These are phyloP conservation scores for Heptranchias perlo DNA, from an alignment of 2,113 vertebrate genomes.

Conservation along the genomic window DNA sequence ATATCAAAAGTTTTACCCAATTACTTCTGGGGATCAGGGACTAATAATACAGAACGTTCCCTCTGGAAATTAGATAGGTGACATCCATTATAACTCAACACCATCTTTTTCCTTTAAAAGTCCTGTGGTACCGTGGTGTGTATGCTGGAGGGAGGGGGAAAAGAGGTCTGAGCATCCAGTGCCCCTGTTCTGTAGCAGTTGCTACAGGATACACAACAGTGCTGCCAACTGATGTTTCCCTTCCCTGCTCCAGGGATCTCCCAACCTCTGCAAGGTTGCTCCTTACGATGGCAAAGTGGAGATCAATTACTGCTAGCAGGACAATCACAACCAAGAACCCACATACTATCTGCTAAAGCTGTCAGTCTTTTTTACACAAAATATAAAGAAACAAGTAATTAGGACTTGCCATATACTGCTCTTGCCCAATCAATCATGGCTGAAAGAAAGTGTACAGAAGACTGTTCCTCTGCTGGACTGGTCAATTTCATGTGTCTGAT, in stretches of 20 bases:
- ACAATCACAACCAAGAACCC: no score
- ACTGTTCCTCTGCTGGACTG: not conserved
- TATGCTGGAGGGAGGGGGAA: not conserved
- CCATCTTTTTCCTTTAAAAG: not conserved
- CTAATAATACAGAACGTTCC: no score
- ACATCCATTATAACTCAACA: no score
- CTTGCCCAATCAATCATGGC: not conserved
- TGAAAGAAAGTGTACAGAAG: not conserved
- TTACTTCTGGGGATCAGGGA: no score
- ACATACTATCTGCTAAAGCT: no score
- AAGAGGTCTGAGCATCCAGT: not conserved
- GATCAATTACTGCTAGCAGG: no score
- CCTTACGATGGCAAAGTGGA: no score
- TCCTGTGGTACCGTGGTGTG: not conserved
- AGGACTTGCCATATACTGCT: not conserved
- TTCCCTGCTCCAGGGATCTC: not conserved
- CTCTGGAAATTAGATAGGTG: no score
- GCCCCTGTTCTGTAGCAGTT: not conserved
- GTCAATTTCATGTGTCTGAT: not conserved
- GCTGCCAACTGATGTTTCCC: not conserved
- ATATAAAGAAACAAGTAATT: no score
- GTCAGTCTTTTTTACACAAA: no score
- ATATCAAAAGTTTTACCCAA: no score
- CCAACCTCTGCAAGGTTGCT: not conserved
- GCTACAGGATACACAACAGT: not conserved